Base-by-base conservation (phyloP, 2,113 vertebrate species). In the Varanus salvator region DNA sequence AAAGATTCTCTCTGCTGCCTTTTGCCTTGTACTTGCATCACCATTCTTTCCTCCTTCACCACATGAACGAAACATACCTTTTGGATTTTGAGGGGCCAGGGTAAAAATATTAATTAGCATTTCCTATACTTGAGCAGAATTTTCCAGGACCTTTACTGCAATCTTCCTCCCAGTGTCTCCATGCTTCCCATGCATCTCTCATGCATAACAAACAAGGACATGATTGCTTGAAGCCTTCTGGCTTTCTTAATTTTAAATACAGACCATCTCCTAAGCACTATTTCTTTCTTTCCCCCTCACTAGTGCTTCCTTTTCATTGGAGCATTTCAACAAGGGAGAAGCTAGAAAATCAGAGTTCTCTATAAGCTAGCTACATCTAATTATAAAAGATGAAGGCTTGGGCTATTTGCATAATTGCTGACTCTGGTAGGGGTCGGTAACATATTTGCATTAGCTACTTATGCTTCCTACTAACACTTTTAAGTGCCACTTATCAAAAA, bases 371-470 rank as follows among this genome's bases (percentile, higher is more conserved):
- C 92, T 95, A 96, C 91, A 97, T 93, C 94, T 97, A 97, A 97
- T 98, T 97, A 97, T 96, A 97, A 97, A 96, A 97, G 96, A 98
- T 97, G 95, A 97, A 96, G 96, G 97, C 94, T 97, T 96, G 95
- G 90, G 90, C 97, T 96, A 97, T 97, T 97, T 97, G 95, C 97
- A 97, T 97, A 97, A 97, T 97, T 97, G 96, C 97, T 96, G 96
- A 96, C 96, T 94, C 94, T 97, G 96, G 94, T 96, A 97, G 96
- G 96, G 97, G 97, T 97, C 96, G 92, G 95, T 97, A 97, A 97
- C 97, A 97, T 97, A 97, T 97, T 97, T 97, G 97, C 97, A 97
- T 97, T 97, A 97, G 97, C 97, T 97, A 96, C 97, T 97, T 97
- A 97, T 94, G 97, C 96, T 97, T 96, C 97, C 95, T 96, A 97